Evolutionary conservation across 2,797 vertebrate genomes (phyloP).

Genomic region (Urocyon cinereoargenteus): DNA sequence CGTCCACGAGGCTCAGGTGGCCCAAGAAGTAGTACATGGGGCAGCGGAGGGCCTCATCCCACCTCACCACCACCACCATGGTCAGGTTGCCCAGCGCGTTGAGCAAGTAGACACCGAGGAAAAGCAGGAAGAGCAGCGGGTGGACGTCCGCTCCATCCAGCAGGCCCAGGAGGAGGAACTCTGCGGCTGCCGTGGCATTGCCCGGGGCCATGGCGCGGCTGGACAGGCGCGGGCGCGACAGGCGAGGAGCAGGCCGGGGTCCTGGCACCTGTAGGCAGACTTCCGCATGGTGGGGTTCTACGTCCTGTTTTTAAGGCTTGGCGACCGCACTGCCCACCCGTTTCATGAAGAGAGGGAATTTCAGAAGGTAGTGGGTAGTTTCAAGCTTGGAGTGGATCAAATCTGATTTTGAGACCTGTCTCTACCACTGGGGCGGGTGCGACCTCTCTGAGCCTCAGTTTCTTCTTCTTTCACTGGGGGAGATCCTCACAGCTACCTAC

Average conservation of each 20-base stretch:
- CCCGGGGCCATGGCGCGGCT: background rate
- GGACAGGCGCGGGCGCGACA: background rate
- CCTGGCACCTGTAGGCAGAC: background rate
- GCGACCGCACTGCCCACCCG: background rate
- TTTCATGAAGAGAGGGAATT: background rate
- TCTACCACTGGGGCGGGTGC: background rate
- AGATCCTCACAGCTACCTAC: background rate
- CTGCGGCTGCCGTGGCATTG: background rate
- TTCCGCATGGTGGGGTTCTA: background rate
- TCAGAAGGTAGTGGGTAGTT: background rate
- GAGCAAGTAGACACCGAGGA: slow-evolving; percentile 78
- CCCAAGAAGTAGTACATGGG: slow-evolving; percentile 86
- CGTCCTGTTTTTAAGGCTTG: background rate
- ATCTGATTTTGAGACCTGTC: background rate
- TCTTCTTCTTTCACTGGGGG: slow-evolving; percentile 25
- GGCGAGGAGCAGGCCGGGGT: background rate
- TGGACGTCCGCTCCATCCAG: slow-evolving; percentile 2
- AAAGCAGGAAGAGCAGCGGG: slow-evolving; percentile 73
- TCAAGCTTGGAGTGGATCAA: background rate
- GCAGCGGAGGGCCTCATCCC: slow-evolving; percentile 55
- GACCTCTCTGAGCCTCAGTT: background rate
- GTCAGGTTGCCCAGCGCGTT: slow-evolving; percentile 77
- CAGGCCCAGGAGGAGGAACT: slow-evolving; percentile 79
- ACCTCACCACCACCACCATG: slow-evolving; percentile 79
- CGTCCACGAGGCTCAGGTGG: slow-evolving; percentile 81